A percentile compares a stretch with the other conserved stretches of the same genome.
Conservation (phyloP, 2,888 invertebrate species). For the Drosophila atroscutellata region DNA sequence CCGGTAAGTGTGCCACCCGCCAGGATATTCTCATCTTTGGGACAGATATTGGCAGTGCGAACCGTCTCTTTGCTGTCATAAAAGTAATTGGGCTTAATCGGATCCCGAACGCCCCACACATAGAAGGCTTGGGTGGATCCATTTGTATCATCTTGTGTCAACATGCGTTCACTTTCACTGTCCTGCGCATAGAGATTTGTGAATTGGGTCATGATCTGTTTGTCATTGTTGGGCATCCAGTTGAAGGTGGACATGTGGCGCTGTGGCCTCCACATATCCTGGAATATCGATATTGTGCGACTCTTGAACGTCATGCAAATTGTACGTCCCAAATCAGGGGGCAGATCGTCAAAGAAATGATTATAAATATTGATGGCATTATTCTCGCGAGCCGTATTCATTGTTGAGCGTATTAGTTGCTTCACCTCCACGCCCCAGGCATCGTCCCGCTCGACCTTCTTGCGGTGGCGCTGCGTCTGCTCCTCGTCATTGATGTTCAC, state of each 20-base stretch:
- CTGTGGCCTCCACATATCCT: slow-evolving; percentile 85
- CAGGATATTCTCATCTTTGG: slow-evolving; percentile 91
- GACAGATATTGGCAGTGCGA: slow-evolving; percentile 93
- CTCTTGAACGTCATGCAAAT: slow-evolving; percentile 87
- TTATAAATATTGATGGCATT: slow-evolving; percentile 93
- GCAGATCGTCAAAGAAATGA: slow-evolving; percentile 88
- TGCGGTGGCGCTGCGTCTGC: slow-evolving; percentile 89
- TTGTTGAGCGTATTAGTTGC: slow-evolving; percentile 57
- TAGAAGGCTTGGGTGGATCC: slow-evolving; percentile 71
- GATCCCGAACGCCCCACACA: slow-evolving; percentile 80
- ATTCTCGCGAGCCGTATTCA: slow-evolving; percentile 87
- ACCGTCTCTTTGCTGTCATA: slow-evolving; percentile 90
- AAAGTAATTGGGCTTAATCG: slow-evolving; percentile 88
- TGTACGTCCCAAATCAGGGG: slow-evolving; percentile 82
- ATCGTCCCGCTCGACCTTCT: slow-evolving; percentile 93
- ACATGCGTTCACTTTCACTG: slow-evolving; percentile 20
- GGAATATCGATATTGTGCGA: slow-evolving; percentile 89
- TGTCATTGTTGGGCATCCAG: slow-evolving; percentile 88
- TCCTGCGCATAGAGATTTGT: slow-evolving; percentile 46
- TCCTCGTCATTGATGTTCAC: slow-evolving; percentile 88
- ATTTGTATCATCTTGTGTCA: slow-evolving; percentile 22
- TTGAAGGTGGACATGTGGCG: slow-evolving; percentile 87
- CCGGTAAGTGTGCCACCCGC: slow-evolving; percentile 91
- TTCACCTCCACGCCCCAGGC: slow-evolving; percentile 88
- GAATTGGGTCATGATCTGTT: slow-evolving; percentile 73